Base-by-base conservation (phyloP, 2,113 vertebrate species). In the Lophura nycthemera region DNA sequence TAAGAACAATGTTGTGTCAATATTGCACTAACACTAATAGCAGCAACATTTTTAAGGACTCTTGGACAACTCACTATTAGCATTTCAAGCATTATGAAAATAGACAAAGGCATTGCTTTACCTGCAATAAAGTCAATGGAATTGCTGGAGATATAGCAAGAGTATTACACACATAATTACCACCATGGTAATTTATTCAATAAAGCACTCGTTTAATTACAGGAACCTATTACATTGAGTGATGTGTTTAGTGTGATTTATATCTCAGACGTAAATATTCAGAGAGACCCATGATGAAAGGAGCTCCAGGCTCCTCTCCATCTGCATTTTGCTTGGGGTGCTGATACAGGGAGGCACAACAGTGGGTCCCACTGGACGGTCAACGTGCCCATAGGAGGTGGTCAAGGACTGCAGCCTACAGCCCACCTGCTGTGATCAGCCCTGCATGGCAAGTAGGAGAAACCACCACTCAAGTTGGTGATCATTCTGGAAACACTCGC, bases 141-240 rank as follows among this genome's bases (percentile, higher is more conserved):
- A 94, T 85, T 95, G 78, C 86, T 6, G 10, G 78, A 47, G 72
- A 36, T 69, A 90, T 38, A 52, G 79, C 69, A 54, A 34, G 67
- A 78, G 32, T 61, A 76, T 84, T 92, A 86, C 80, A 84, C 40
- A 13, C 84, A 27, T 86, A 97, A 86, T 95, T 96, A 87, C 72
- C 54, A 76, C 76, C 32, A 18, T 66, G 61, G 67, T 91, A 92
- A 96, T 97, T 95, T 96, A 94, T 95, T 95, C 86, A 92, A 88
- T 92, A 95, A 71, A 90, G 65, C 72, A 91, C 82, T 93, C 54
- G 66, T 90, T 96, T 96, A 95, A 95, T 93, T 95, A 92, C 61
- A 88, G 83, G 42, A 80, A 40, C 34, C 71, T 42, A 78, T 94
- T 92, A 66, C 76, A 82, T 52, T 34, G 83, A 96, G 83, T 72